These are phyloP conservation scores for Drosophila helvetica DNA, from an alignment of 2,888 invertebrate species.

Conservation along the genomic window DNA sequence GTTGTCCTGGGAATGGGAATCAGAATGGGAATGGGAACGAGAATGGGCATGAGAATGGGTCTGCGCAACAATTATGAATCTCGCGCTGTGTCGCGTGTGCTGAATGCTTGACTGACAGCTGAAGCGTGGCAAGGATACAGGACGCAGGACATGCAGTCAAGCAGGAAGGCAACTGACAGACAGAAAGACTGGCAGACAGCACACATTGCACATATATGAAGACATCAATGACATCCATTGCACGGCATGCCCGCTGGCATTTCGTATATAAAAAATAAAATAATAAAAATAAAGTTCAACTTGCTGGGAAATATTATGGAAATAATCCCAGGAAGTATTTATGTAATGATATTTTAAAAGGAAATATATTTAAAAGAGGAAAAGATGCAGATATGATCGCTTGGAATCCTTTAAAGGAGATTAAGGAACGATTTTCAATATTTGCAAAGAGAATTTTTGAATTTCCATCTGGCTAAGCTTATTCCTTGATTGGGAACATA, in stretches of 20 bases:
- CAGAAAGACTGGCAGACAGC: constrained; percentile 20
- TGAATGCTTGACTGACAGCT: constrained; percentile 64
- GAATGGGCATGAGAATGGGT: constrained; percentile 25
- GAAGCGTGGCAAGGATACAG: constrained; percentile 58
- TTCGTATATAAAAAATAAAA: constrained; percentile 39
- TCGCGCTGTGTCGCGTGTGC: constrained; percentile 56
- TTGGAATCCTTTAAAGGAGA: background rate
- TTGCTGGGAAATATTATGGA: constrained; percentile 17
- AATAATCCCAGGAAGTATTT: constrained; percentile 28
- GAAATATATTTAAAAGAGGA: constrained; percentile 15
- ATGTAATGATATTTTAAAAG: constrained; percentile 14
- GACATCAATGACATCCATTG: constrained; percentile 48
- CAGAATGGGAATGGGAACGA: constrained; percentile 34
- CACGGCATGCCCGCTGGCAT: constrained; percentile 51
- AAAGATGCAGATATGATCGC: background rate
- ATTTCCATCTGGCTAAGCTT: background rate
- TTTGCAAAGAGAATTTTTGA: background rate
- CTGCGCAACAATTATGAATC: constrained; percentile 67
- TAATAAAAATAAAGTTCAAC: constrained; percentile 12
- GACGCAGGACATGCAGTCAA: constrained; percentile 31
- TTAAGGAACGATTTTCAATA: background rate
- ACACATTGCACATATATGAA: constrained; percentile 51
- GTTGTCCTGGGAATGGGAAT: constrained; percentile 32
- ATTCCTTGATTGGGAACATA: background rate
- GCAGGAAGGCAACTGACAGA: constrained; percentile 31